A percentile compares a stretch with the other conserved stretches of the same genome.
phyloP scores from a whole-genome alignment of 2,113 vertebrate species.

The Pterocles burchelli region DNA sequence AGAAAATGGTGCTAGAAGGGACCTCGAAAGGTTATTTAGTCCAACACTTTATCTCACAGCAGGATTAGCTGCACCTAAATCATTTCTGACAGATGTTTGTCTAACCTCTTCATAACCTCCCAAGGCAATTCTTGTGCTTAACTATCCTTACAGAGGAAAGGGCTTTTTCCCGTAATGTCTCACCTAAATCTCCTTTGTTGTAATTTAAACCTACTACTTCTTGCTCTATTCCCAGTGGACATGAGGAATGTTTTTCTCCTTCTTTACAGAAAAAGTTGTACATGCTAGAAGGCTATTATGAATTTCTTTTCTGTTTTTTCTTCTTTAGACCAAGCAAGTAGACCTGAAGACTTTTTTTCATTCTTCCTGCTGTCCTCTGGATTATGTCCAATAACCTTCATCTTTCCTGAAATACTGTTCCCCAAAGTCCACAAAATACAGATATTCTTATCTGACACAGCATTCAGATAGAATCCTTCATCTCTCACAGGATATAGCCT shows the following conservation, averaged over 20 bases:
- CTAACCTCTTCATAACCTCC: conserved; percentile 71
- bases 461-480: not conserved
- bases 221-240: conserved; percentile 39
- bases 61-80: conserved; percentile 64
- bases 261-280: conserved; percentile 33
- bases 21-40: conserved; percentile 62
- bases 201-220: conserved; percentile 59
- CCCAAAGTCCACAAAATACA: not conserved
- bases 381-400: not conserved
- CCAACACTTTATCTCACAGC: conserved; percentile 57
- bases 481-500: not conserved
- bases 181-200: conserved; percentile 67
- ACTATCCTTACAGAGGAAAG: conserved; percentile 64
- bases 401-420: not conserved
- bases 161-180: conserved; percentile 54
- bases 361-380: conserved; percentile 1
- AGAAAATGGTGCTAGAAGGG: conserved; percentile 45
- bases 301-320: not conserved
- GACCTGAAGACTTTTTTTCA: conserved; percentile 18
- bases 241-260: conserved; percentile 51
- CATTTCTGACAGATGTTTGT: conserved; percentile 70
- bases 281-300: conserved; percentile 13
- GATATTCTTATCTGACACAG: not conserved
- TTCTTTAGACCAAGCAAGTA: conserved; percentile 47
- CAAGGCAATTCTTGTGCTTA: conserved; percentile 65